phyloP scores from a whole-genome alignment of 2,888 invertebrate genomes.

The Cosmorhoe ocellata region DNA sequence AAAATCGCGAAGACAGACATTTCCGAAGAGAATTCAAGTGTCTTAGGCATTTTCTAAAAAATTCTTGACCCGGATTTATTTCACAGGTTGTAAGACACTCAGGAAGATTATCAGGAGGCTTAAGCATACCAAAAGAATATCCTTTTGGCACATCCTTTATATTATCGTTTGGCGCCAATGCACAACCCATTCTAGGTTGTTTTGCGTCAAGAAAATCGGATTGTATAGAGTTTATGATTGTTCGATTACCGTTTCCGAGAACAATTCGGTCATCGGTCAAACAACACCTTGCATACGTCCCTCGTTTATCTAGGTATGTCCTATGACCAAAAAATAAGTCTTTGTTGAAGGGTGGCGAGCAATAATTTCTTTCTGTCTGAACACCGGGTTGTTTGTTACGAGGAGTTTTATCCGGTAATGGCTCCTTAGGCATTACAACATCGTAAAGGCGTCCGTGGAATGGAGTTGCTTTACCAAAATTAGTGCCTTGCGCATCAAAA shows the following conservation, averaged over 20 bases:
- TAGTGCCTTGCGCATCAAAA: conserved; percentile 52
- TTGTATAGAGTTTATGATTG: conserved; percentile 62
- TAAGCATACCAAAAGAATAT: conserved; percentile 69
- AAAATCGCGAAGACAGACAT: conserved; percentile 50
- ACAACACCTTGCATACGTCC: conserved; percentile 72
- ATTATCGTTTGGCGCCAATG: conserved; percentile 75
- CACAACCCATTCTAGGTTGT: conserved; percentile 61
- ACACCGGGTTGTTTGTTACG: conserved; percentile 46
- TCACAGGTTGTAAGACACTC: conserved; percentile 67
- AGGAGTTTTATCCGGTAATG: conserved; percentile 57
- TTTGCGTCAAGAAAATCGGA: conserved; percentile 60
- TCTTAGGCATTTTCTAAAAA: conserved; percentile 68
- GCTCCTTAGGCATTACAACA: conserved; percentile 63
- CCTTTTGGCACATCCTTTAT: conserved; percentile 68
- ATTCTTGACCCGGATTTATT: conserved; percentile 57
- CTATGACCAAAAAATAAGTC: conserved; percentile 71
- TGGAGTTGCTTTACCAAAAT: conserved; percentile 59
- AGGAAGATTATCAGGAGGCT: conserved; percentile 65
- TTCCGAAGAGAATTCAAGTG: conserved; percentile 70
- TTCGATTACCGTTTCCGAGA: conserved; percentile 58
- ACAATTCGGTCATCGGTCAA: conserved; percentile 59
- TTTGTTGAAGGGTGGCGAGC: conserved; percentile 64
- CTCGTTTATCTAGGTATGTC: conserved; percentile 69
- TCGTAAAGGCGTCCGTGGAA: conserved; percentile 60
- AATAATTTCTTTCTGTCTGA: conserved; percentile 59